Conservation (phyloP, 2,888 invertebrate species). For the Stegophylla sp. region DNA sequence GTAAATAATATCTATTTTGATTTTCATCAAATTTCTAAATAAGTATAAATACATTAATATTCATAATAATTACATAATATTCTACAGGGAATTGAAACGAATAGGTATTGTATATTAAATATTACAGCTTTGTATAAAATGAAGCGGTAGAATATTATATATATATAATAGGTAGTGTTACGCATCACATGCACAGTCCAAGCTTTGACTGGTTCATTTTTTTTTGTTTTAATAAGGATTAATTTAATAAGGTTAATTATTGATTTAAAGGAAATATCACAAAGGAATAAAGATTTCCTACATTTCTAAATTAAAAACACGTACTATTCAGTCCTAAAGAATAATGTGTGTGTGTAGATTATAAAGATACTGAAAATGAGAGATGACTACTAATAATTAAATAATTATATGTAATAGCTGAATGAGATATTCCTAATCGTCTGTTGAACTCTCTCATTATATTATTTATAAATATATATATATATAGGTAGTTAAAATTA, state of each 20-base stretch:
- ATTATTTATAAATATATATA: too few relatives aligned
- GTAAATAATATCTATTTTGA: conserved; percentile 3
- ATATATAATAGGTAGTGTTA: background rate
- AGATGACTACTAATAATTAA: conserved; percentile 32
- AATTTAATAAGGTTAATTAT: background rate
- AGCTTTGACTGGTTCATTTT: conserved; percentile 10
- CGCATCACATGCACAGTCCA: conserved; percentile 35
- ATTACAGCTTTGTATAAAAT: background rate
- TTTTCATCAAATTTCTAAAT: conserved; percentile 27
- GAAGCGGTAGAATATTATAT: background rate
- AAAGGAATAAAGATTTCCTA: conserved; percentile 29
- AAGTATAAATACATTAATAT: conserved; percentile 22
- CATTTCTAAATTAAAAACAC: conserved; percentile 17
- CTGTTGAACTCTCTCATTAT: conserved; percentile 32
- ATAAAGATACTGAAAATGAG: conserved; percentile 24
- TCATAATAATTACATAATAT: background rate
- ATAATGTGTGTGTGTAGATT: conserved; percentile 11
- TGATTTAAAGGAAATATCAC: conserved; percentile 14
- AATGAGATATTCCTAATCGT: conserved; percentile 47
- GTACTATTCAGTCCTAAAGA: conserved; percentile 30
- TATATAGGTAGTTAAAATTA: background rate
- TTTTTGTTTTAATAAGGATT: background rate
- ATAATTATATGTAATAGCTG: conserved; percentile 1
- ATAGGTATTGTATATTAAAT: background rate
- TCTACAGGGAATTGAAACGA: background rate